Evolutionary conservation across 2,888 invertebrate species (phyloP).

Genomic region (Pollenia angustigena): DNA sequence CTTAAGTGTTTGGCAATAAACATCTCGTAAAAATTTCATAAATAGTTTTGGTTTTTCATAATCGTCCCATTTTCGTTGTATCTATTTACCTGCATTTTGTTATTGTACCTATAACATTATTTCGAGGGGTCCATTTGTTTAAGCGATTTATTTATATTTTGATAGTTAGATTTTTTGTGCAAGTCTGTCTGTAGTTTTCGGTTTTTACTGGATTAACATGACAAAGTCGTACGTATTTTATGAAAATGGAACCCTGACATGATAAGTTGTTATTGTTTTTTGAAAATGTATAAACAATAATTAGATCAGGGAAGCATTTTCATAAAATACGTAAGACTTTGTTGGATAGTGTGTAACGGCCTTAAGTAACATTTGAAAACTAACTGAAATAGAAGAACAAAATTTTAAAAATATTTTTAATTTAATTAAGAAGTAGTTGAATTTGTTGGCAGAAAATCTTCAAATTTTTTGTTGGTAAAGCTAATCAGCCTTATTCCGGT

Average conservation of each 20-base stretch:
- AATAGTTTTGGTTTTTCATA: slow-evolving; percentile 7
- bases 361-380: not conserved
- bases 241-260: too few species aligned
- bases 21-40: not conserved
- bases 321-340: too few species aligned
- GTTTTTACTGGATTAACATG: too few species aligned
- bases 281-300: too few species aligned
- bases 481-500: too few species aligned
- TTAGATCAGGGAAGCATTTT: too few species aligned
- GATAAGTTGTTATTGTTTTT: not conserved
- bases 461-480: too few species aligned
- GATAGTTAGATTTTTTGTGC: not conserved
- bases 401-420: not conserved
- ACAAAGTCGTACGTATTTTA: not conserved
- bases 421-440: not conserved
- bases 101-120: not conserved
- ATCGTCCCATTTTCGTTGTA: not conserved
- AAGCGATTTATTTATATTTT: not conserved
- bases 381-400: not conserved
- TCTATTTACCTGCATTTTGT: not conserved
- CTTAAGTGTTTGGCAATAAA: not conserved
- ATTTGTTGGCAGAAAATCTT: not conserved
- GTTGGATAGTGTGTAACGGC: too few species aligned
- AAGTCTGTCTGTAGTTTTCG: not conserved
- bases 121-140: not conserved